phyloP scores from a whole-genome alignment of 2,888 invertebrate genomes.

The Adela reaumurella region DNA sequence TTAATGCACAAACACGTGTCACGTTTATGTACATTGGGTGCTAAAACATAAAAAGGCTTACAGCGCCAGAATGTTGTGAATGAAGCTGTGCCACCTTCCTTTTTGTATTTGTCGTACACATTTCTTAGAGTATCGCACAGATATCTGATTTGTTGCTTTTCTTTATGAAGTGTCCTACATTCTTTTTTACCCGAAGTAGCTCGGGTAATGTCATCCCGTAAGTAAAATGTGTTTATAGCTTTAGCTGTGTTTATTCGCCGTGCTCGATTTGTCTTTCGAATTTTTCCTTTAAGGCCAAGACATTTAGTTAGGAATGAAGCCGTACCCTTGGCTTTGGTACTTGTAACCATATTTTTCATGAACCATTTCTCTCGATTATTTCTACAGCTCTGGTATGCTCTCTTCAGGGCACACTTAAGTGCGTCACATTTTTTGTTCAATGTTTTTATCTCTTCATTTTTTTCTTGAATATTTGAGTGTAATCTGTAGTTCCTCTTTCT shows the following conservation, averaged over 20 bases:
- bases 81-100: constrained; percentile 1
- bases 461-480: too few relatives aligned
- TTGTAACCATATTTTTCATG: too few relatives aligned
- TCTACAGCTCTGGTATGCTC: too few relatives aligned
- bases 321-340: too few relatives aligned
- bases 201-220: constrained; percentile 1
- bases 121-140: constrained; percentile 1
- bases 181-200: constrained; percentile 3
- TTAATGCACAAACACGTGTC: neutral
- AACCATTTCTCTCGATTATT: too few relatives aligned
- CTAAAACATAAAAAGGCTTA: constrained; percentile 1
- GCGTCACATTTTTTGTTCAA: too few relatives aligned
- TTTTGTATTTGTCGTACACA: constrained; percentile 2
- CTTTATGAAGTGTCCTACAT: constrained; percentile 1
- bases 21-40: neutral
- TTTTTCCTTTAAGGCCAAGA: too few relatives aligned
- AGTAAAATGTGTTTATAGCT: neutral
- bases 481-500: too few relatives aligned
- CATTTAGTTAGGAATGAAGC: too few relatives aligned
- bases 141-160: constrained; percentile 3
- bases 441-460: too few relatives aligned
- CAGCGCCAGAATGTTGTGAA: neutral
- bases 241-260: neutral
- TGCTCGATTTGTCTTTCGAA: too few relatives aligned
- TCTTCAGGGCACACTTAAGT: too few relatives aligned